A percentile compares a stretch with the other conserved stretches of the same genome.
phyloP scores from a whole-genome alignment of 2,797 vertebrate species.

The Crenuchus spilurus region DNA sequence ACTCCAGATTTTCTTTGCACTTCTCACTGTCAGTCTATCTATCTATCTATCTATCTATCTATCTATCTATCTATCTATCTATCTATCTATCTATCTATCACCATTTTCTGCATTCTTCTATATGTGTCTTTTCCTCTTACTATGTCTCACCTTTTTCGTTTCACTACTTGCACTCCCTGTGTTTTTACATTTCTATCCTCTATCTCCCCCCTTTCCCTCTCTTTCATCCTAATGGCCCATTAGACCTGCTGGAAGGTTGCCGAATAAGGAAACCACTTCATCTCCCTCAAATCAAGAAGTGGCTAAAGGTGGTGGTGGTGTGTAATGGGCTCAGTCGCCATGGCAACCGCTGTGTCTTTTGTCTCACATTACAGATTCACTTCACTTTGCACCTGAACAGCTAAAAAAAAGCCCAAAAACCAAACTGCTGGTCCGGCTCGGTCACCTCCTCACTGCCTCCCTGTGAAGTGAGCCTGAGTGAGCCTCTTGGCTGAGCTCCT shows the following conservation, averaged over 20 bases:
- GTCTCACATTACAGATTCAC: neutral
- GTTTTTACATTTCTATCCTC: neutral
- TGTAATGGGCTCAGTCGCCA: slow-evolving; percentile 31
- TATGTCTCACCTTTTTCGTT: neutral
- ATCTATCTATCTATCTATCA: neutral
- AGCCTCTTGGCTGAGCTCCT: slow-evolving; percentile 6
- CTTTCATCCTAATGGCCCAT: neutral
- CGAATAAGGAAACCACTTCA: slow-evolving; percentile 15
- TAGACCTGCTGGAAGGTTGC: neutral
- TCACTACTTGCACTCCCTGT: neutral
- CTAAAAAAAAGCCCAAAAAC: no score
- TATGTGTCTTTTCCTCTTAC: neutral
- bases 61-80: neutral
- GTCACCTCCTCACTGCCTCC: neutral
- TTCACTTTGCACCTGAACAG: neutral
- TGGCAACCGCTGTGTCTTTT: slow-evolving; percentile 30
- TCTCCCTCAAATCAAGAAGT: slow-evolving; percentile 13
- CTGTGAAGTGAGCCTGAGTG: no score
- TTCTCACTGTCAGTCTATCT: neutral
- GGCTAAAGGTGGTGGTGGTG: neutral
- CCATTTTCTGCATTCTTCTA: neutral
- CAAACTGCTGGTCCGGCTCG: neutral
- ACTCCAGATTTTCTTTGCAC: neutral
- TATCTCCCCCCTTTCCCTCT: neutral
- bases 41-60: neutral